A percentile compares a stretch with the other conserved stretches of the same genome.
These are phyloP conservation scores for Diploscapter pachys DNA, from an alignment of 1,140 invertebrate species.

Conservation along the genomic window DNA sequence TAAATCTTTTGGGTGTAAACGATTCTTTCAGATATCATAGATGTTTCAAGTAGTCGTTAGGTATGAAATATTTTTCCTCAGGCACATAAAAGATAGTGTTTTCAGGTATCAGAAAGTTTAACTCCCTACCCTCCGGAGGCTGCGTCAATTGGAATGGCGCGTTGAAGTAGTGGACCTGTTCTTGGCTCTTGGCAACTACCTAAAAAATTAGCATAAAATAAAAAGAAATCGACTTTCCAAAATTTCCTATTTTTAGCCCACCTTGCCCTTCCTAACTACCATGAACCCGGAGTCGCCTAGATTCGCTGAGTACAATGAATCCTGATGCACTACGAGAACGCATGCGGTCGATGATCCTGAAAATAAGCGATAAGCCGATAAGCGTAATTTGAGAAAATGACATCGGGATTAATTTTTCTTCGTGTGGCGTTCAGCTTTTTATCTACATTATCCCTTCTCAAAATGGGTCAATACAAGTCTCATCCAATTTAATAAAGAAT, in stretches of 20 bases:
- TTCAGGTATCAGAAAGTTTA: no score
- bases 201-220: no score
- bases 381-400: slow-evolving; percentile 1
- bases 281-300: slow-evolving; percentile 97
- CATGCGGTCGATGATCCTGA: slow-evolving; percentile 93
- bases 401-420: not conserved
- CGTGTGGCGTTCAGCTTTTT: not conserved
- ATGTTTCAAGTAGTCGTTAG: no score
- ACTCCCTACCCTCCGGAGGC: slow-evolving; percentile 71
- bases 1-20: no score
- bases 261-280: slow-evolving; percentile 72
- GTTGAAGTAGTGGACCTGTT: slow-evolving; percentile 98
- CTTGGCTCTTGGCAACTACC: slow-evolving; percentile 78
- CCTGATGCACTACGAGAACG: slow-evolving; percentile 83
- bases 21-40: no score
- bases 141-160: slow-evolving; percentile 92
- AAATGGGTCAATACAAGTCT: not conserved
- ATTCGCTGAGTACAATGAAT: slow-evolving; percentile 88
- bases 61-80: no score
- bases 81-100: no score
- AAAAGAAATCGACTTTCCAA: no score
- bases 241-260: not conserved
- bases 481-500: slow-evolving; percentile 11
- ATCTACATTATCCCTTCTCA: not conserved
- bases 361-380: not conserved